Percentiles rank a stretch among this genome's conserved stretches.
These are phyloP conservation scores for Tyto alba DNA, from an alignment of 2,113 vertebrate species.

Conservation along the genomic window DNA sequence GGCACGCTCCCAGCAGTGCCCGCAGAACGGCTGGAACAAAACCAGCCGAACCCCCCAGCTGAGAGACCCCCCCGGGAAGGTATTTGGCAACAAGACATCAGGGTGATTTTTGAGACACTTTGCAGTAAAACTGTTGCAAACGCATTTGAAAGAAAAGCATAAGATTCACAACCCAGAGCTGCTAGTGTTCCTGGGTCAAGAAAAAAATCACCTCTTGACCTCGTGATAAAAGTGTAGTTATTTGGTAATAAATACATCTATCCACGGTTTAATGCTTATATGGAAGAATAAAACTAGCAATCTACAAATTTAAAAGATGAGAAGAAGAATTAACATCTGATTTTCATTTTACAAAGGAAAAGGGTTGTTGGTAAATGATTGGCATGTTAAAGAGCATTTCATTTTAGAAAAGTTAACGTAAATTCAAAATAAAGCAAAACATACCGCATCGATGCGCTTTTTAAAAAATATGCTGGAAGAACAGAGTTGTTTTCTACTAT, in stretches of 20 bases:
- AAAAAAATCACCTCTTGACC: background rate
- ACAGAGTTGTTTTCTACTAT: conserved; percentile 46
- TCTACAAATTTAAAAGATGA: conserved; percentile 34
- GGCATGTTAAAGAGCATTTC: conserved; percentile 37
- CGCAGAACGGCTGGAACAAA: background rate
- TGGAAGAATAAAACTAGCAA: conserved; percentile 10
- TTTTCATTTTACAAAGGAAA: conserved; percentile 24
- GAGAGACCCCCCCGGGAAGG: background rate
- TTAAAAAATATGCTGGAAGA: conserved; percentile 50
- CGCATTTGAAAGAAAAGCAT: background rate
- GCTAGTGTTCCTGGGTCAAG: background rate
- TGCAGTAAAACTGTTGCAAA: background rate
- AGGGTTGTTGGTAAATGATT: background rate
- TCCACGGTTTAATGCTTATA: background rate
- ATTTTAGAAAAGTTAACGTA: conserved; percentile 22
- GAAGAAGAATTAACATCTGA: background rate
- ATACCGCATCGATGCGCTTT: background rate
- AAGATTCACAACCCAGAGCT: background rate
- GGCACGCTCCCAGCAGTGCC: background rate
- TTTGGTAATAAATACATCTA: conserved; percentile 35
- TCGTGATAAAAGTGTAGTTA: background rate
- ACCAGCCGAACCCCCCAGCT: background rate
- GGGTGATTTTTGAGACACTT: conserved; percentile 55
- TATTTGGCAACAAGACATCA: conserved; percentile 87
- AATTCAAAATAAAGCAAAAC: conserved; percentile 16